Percentiles rank a stretch among this genome's conserved stretches.
phyloP scores from a whole-genome alignment of 1,140 invertebrate species.

The Leptinotarsa undecemlineata region DNA sequence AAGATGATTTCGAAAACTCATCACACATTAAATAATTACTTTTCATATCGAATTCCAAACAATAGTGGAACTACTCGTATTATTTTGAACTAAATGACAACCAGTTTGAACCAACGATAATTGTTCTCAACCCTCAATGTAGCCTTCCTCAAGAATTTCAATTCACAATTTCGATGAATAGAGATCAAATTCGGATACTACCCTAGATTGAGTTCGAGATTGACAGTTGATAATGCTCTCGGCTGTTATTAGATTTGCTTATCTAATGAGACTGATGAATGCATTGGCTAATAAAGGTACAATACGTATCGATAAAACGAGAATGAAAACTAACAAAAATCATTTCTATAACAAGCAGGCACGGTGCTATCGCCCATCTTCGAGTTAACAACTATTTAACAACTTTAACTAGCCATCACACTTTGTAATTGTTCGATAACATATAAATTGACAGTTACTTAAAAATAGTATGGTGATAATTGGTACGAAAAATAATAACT shows the following conservation, averaged over 20 bases:
- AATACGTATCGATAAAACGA: conserved; percentile 20
- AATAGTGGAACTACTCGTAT: no score
- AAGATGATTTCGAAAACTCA: no score
- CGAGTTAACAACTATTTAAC: conserved; percentile 50
- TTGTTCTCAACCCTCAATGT: not conserved
- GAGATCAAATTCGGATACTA: not conserved
- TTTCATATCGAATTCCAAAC: no score
- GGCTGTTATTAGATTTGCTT: conserved; percentile 28
- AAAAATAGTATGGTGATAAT: conserved; percentile 36
- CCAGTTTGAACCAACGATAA: no score
- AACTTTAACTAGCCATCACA: conserved; percentile 50
- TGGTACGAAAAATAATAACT: not conserved
- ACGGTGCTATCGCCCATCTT: conserved; percentile 43
- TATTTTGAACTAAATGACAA: no score
- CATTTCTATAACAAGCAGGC: conserved; percentile 12
- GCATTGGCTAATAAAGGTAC: conserved; percentile 24
- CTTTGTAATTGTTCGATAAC: conserved; percentile 51
- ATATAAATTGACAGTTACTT: conserved; percentile 50
- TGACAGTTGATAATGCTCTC: not conserved
- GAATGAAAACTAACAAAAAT: conserved; percentile 20
- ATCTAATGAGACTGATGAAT: conserved; percentile 24
- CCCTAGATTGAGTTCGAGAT: not conserved
- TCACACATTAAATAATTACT: no score
- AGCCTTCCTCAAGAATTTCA: not conserved
- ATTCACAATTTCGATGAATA: not conserved